Evolutionary conservation across 2,797 vertebrate species (phyloP).

Genomic region (Hydrocynus forskahlii): DNA sequence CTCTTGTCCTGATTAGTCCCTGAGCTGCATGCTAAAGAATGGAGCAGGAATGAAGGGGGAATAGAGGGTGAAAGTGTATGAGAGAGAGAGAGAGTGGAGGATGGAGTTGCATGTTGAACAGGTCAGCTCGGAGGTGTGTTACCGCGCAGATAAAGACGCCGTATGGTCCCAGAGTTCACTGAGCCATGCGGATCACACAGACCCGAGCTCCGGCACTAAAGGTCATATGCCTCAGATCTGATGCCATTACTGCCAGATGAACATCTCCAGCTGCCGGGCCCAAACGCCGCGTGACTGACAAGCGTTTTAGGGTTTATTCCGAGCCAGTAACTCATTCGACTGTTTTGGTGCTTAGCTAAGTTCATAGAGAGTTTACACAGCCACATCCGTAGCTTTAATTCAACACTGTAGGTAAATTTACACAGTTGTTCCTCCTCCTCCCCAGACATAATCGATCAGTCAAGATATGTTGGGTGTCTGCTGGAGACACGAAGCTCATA

Average conservation of each 20-base stretch:
- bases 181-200: conserved; percentile 14
- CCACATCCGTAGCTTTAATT: not conserved
- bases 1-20: conserved; percentile 22
- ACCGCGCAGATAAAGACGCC: conserved; percentile 19
- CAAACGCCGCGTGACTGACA: not conserved
- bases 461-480: no score
- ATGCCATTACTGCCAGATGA: conserved; percentile 14
- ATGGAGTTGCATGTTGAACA: conserved; percentile 15
- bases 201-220: not conserved
- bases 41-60: not conserved
- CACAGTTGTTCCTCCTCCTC: no score
- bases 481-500: no score
- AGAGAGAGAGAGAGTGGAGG: not conserved
- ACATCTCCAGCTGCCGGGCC: not conserved
- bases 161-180: not conserved
- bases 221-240: conserved; percentile 16
- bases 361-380: not conserved
- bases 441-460: no score
- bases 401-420: not conserved
- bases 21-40: not conserved
- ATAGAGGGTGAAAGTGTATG: not conserved
- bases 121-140: conserved; percentile 17
- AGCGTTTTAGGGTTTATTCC: not conserved
- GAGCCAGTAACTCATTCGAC: not conserved
- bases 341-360: not conserved